Evolutionary conservation across 2,888 invertebrate genomes (phyloP).

Genomic region (Spilosoma lubricipeda): DNA sequence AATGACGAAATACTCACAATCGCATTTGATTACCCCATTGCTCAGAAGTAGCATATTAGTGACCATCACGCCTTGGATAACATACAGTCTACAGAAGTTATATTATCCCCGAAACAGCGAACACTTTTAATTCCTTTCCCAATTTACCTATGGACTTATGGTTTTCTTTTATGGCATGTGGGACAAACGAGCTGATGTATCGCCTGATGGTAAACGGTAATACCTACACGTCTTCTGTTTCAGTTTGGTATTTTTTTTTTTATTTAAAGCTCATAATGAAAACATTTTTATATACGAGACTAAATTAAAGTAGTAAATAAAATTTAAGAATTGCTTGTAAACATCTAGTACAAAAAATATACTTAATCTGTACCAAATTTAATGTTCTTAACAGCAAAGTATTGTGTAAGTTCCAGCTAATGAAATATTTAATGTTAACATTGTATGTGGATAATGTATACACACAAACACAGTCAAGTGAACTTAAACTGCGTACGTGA

Average conservation of each 20-base stretch:
- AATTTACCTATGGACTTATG: too few relatives aligned
- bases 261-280: too few relatives aligned
- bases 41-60: too few relatives aligned
- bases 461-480: constrained; percentile 43
- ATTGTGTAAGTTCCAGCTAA: constrained; percentile 9
- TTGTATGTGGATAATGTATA: constrained; percentile 27
- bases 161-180: too few relatives aligned
- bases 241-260: too few relatives aligned
- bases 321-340: not conserved
- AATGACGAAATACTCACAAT: not conserved
- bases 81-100: too few relatives aligned
- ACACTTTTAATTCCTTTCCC: too few relatives aligned
- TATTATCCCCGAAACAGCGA: too few relatives aligned
- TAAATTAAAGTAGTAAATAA: not conserved
- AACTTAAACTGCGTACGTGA: constrained; percentile 49
- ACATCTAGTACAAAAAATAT: not conserved
- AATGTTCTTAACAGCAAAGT: not conserved
- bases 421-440: constrained; percentile 32
- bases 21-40: not conserved
- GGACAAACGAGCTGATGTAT: too few relatives aligned
- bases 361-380: not conserved
- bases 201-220: too few relatives aligned
- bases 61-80: too few relatives aligned
- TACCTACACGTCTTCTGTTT: too few relatives aligned
- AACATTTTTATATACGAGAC: not conserved